Percentiles rank a stretch among this genome's conserved stretches.
Conservation (phyloP, 2,888 invertebrate species). For the Cantharis rustica region DNA sequence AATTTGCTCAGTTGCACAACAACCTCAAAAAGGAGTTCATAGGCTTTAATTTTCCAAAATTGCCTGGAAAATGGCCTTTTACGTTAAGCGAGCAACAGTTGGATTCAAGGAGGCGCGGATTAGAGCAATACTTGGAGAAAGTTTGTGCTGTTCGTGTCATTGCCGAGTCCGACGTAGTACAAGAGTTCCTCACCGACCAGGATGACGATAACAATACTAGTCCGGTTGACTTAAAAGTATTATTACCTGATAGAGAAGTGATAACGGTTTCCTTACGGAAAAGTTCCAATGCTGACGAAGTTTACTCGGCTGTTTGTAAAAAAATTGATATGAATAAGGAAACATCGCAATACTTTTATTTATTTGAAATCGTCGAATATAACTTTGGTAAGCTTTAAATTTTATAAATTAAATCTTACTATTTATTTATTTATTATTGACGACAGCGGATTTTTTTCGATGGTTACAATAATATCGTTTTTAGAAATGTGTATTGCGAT, state of each 20-base stretch:
- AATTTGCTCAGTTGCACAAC: constrained; percentile 89
- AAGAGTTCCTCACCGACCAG: constrained; percentile 93
- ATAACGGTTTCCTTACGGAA: constrained; percentile 87
- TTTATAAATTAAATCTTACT: no score
- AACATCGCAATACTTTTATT: constrained; percentile 86
- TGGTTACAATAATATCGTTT: no score
- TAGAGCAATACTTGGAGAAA: constrained; percentile 97
- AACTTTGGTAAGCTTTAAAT: constrained; percentile 75
- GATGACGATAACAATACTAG: constrained; percentile 81
- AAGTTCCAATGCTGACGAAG: constrained; percentile 88
- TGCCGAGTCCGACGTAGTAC: constrained; percentile 95
- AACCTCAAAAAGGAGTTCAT: constrained; percentile 91
- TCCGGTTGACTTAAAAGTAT: constrained; percentile 75
- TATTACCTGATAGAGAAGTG: constrained; percentile 90
- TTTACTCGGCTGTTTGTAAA: constrained; percentile 84
- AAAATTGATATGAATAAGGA: constrained; percentile 82
- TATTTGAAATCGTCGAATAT: constrained; percentile 93
- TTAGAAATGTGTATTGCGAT: no score
- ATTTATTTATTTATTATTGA: no score
- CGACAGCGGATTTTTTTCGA: no score
- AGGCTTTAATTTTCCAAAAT: constrained; percentile 94
- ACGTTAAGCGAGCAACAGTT: constrained; percentile 96
- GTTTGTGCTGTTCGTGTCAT: constrained; percentile 97
- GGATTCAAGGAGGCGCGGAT: constrained; percentile 89
- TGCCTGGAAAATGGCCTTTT: constrained; percentile 99